A percentile compares a stretch with the other conserved stretches of the same genome.
phyloP scores from a whole-genome alignment of 2,888 invertebrate genomes.

The Amphipoea oculea region DNA sequence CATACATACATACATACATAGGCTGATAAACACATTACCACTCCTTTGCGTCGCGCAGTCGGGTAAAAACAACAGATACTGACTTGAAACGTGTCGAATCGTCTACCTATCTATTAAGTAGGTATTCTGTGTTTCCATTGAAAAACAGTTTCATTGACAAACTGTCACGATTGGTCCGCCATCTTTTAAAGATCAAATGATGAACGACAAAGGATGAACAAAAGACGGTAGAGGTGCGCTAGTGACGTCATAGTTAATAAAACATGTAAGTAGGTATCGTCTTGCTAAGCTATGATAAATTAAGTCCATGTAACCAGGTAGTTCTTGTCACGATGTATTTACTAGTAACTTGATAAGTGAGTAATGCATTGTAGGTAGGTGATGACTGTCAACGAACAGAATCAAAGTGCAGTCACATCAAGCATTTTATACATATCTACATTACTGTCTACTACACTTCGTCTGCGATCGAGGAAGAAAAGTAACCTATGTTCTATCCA shows the following conservation, averaged over 20 bases:
- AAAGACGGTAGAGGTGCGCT: conserved; percentile 19
- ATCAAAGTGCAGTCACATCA: conserved; percentile 3
- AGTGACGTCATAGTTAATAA: conserved; percentile 18
- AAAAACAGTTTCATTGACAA: conserved; percentile 29
- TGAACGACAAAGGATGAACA: conserved; percentile 35
- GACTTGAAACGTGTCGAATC: conserved; percentile 13
- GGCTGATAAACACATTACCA: no score
- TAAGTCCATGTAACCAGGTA: conserved; percentile 12
- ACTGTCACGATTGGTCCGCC: conserved; percentile 27
- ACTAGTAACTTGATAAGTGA: conserved; percentile 11
- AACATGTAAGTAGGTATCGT: conserved; percentile 7
- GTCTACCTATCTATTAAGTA: not conserved
- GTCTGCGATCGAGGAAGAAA: no score
- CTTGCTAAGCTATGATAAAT: conserved; percentile 17
- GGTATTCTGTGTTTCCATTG: not conserved
- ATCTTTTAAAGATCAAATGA: conserved; percentile 26
- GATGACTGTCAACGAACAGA: conserved; percentile 20
- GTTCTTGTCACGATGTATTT: conserved; percentile 15
- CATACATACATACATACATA: no score
- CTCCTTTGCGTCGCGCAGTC: no score
- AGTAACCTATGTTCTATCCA: no score
- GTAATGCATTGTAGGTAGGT: conserved; percentile 12
- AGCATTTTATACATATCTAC: not conserved
- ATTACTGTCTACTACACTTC: not conserved
- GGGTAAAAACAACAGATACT: conserved; percentile 15